A percentile compares a stretch with the other conserved stretches of the same genome.
phyloP scores from a whole-genome alignment of 2,888 invertebrate species.

The Leucoptera coffeella region DNA sequence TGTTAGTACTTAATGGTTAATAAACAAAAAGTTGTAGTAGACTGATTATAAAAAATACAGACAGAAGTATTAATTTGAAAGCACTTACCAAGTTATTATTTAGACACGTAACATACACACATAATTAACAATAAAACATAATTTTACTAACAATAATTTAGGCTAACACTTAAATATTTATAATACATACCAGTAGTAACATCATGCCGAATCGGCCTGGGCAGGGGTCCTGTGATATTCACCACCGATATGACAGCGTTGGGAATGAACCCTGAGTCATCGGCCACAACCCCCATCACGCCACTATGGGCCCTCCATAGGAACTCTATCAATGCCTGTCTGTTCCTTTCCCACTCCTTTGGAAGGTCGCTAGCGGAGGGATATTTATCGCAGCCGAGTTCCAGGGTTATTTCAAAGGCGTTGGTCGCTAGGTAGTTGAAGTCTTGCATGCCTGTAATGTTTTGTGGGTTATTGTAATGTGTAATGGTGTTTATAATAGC shows the following conservation, averaged over 20 bases:
- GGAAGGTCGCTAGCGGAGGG: conserved; percentile 54
- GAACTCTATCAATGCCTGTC: conserved; percentile 64
- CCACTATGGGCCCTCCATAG: conserved; percentile 76
- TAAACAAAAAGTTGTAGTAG: too few relatives aligned
- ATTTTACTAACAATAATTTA: too few relatives aligned
- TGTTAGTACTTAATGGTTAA: too few relatives aligned
- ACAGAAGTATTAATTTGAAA: too few relatives aligned
- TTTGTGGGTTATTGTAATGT: too few relatives aligned
- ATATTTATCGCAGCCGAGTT: conserved; percentile 81
- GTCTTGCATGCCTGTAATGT: conserved; percentile 90
- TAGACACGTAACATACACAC: too few relatives aligned
- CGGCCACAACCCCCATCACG: conserved; percentile 51
- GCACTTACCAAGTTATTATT: too few relatives aligned
- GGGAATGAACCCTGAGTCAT: conserved; percentile 45
- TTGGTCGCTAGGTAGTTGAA: conserved; percentile 87
- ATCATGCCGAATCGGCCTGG: conserved; percentile 64
- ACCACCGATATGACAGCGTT: conserved; percentile 68
- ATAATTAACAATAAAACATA: too few relatives aligned
- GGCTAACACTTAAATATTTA: too few relatives aligned
- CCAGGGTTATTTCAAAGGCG: conserved; percentile 81
- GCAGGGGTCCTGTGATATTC: conserved; percentile 57
- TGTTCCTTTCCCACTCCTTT: conserved; percentile 73
- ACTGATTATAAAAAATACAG: too few relatives aligned
- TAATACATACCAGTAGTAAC: conserved; percentile 76
- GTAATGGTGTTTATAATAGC: too few relatives aligned